Evolutionary conservation across 2,888 invertebrate species (phyloP), one percentile per base, ranked within the genome.

Genomic region (Protonemura montana): DNA sequence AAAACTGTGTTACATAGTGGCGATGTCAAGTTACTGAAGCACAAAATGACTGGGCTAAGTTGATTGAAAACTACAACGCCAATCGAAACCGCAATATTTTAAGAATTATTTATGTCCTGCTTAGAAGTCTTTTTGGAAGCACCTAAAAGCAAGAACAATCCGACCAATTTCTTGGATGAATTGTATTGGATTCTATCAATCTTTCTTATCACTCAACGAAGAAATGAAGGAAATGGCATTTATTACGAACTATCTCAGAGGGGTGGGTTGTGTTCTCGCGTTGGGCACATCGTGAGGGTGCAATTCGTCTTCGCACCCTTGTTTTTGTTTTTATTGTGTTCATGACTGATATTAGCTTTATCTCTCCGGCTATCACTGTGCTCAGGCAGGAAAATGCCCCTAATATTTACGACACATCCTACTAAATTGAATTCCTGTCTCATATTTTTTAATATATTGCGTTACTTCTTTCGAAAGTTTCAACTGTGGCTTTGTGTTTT

Each of bases 291-390:
- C 59, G 59, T 59, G 21, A 59, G 59, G 59, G 59, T 59, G 59
- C 59, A 28, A 78, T 26, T 78, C 28, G 29, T 81, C 30, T 81
- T 81, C 81, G 81, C 81, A 81, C 81, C 81, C 81, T 81, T 81
- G 30, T 30, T n/a, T 30, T n/a, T 81, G 81, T 29, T 81, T 81
- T 81, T 81, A 81, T 81, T 81, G 81, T 81, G n/a, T 21, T 81
- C 30, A 26, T 26, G 78, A 28, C 28, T 78, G 78, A 78, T 78
- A 78, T 81, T 81, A 30, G n/a, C 81, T 81, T 81, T 81, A 78
- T 78, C 78, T 78, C 2, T 78, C 7, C 25, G 27, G 5, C 78
- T 78, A 5, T 25, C 27, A 1, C 6, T 25, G 27, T 5, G 21
- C 5, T 76, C 21, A 7, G 3, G 26, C 76, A 76, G 26, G 76